Evolutionary conservation across 2,888 invertebrate genomes (phyloP).

Genomic region (Hemicrepidius hirtus): DNA sequence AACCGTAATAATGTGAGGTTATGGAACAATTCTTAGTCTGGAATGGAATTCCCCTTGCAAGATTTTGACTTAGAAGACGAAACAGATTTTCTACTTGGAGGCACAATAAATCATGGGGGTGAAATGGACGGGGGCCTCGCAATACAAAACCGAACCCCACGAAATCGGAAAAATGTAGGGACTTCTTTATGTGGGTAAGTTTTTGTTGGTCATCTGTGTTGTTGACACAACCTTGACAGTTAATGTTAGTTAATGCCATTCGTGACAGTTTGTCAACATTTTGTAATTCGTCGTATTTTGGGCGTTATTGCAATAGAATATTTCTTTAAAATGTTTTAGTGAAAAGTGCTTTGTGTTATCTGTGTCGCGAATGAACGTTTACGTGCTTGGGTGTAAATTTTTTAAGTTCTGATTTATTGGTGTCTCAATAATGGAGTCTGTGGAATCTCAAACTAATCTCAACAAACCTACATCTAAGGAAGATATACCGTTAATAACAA

Average conservation of each 20-base stretch:
- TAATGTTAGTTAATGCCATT: conserved; percentile 11
- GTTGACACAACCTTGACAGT: no score
- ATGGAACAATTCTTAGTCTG: conserved; percentile 46
- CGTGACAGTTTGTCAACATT: conserved; percentile 35
- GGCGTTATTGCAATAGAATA: no score
- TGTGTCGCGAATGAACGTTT: no score
- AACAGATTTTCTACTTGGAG: conserved; percentile 70
- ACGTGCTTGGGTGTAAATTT: not conserved
- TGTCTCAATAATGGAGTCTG: conserved; percentile 68
- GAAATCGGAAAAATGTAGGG: conserved; percentile 64
- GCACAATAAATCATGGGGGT: conserved; percentile 66
- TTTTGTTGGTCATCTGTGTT: conserved; percentile 25
- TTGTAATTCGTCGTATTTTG: conserved; percentile 12
- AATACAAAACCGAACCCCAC: conserved; percentile 65
- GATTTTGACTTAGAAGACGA: conserved; percentile 71
- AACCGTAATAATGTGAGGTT: conserved; percentile 46
- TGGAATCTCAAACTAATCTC: conserved; percentile 69
- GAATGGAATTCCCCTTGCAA: conserved; percentile 72
- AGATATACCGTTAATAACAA: conserved; percentile 82
- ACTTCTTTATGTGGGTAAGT: conserved; percentile 67
- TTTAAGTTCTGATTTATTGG: no score
- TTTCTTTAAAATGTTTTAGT: not conserved
- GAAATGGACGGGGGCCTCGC: conserved; percentile 69
- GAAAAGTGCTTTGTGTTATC: no score
- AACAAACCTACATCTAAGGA: conserved; percentile 74